Evolutionary conservation across 64 coral and sea anemone genomes (phyloP).

Genomic region (Acropora yongei): DNA sequence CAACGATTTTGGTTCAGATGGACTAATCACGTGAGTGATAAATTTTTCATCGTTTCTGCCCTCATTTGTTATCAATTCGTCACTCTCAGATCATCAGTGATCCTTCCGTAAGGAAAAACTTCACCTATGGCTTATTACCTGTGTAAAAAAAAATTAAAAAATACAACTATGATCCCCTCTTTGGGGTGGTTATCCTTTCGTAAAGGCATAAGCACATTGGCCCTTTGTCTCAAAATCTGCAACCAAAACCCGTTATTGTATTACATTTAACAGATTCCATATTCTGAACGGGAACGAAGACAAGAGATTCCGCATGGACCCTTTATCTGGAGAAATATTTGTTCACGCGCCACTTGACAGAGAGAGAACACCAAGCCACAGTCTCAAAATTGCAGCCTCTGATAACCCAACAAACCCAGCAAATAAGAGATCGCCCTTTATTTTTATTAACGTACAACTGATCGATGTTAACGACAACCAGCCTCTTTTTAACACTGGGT

Average conservation of each 20-base stretch:
- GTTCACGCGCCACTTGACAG: constrained; percentile 68
- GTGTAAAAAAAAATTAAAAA: no score
- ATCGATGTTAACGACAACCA: constrained; percentile 77
- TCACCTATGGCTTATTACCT: no score
- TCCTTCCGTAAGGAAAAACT: no score
- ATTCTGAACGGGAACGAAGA: constrained; percentile 48
- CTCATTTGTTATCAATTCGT: no score
- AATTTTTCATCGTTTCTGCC: not conserved
- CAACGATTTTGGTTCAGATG: constrained; percentile 70
- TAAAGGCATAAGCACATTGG: no score
- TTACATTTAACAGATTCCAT: constrained; percentile 22
- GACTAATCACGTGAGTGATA: constrained; percentile 31
- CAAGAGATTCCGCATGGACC: constrained; percentile 54
- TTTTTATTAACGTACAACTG: constrained; percentile 48
- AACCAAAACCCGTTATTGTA: not conserved
- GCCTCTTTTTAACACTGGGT: constrained; percentile 54
- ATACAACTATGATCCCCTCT: no score
- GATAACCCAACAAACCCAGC: constrained; percentile 30
- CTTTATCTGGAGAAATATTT: constrained; percentile 31
- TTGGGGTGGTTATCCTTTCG: not conserved
- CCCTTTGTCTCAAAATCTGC: no score
- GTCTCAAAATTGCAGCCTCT: constrained; percentile 37
- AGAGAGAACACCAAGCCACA: constrained; percentile 27
- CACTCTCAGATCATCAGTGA: no score
- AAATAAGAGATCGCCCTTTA: constrained; percentile 23